Evolutionary conservation across 2,888 invertebrate species (phyloP), one percentile per base, ranked within the genome.

Genomic region (Macaria liturata): DNA sequence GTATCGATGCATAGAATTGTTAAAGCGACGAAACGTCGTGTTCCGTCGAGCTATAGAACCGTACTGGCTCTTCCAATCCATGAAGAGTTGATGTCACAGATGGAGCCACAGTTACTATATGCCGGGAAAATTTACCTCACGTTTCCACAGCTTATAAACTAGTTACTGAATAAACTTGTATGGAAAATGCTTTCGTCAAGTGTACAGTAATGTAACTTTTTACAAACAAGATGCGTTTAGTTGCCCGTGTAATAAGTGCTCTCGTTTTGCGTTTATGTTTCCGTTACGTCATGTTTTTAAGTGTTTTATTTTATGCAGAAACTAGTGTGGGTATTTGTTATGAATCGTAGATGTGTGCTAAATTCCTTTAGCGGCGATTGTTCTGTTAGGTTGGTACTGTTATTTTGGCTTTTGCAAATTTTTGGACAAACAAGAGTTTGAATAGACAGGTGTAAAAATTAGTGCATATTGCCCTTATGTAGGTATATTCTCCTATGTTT

Each of bases 151-250:
- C 9, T 8, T 42, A n/a, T 4, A 42, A 9, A 40, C 3, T 3
- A 40, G 40, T 76, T 69, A 67, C 69, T 68, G 68, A 70, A 67
- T 59, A 65, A 69, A 62, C 69, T 70, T 77, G 73, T 77, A 73
- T 75, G 88, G 86, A 88, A 90, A 90, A 86, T 78, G 80, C 72
- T 83, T 83, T 85, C 77, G 78, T 81, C 78, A 80, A 55, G 49
- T 54, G 61, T 59, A 65, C 59, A 54, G 62, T 64, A 56, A 66
- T 54, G 49, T 63, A 58, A 49, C 55, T 54, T 65, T 67, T 65
- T 68, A 49, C 54, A 61, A 58, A 52, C 45, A 32, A 63, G 51
- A 59, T 58, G 48, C 52, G 66, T 61, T 62, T 60, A 62, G 58
- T 65, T 63, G 64, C 45, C 55, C 60, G 46, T 57, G 56, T 60